phyloP scores from a whole-genome alignment of 2,113 vertebrate genomes.

The Excalfactoria chinensis region DNA sequence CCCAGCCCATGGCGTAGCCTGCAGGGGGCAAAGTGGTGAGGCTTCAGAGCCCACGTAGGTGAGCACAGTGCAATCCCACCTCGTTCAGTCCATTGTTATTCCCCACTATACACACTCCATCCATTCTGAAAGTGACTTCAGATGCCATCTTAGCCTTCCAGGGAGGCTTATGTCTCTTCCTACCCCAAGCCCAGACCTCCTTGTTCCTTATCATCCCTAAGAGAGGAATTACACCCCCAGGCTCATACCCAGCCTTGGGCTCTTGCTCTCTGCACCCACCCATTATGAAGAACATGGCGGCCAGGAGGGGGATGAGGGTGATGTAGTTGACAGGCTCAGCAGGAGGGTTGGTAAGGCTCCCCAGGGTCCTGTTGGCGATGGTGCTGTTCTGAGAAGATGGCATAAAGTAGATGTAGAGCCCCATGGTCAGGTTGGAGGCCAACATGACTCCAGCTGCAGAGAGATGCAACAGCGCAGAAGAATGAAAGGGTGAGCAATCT shows the following conservation, averaged over 20 bases:
- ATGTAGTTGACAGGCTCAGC: neutral
- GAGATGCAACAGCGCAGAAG: neutral
- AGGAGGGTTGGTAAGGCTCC: neutral
- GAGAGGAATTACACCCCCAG: neutral
- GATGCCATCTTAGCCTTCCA: neutral
- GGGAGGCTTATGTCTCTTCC: neutral
- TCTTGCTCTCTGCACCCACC: conserved; percentile 74
- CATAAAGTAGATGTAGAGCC: conserved; percentile 75
- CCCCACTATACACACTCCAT: neutral
- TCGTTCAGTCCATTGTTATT: neutral
- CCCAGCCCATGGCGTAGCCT: conserved; percentile 98
- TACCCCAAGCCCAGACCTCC: neutral
- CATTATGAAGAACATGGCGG: conserved; percentile 90
- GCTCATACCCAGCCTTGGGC: neutral
- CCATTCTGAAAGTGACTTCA: neutral
- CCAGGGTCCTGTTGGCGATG: neutral
- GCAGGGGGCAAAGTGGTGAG: neutral
- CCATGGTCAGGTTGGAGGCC: conserved; percentile 83
- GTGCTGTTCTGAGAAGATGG: neutral
- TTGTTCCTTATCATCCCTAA: fast-evolving
- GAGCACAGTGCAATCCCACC: neutral
- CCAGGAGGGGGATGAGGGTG: conserved; percentile 86
- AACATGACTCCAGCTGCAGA: conserved; percentile 85
- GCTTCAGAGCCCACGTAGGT: neutral
- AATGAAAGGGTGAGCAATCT: fast-evolving